These are phyloP conservation scores for Petrocephalus microphthalmus DNA, from an alignment of 2,113 vertebrate genomes.

Conservation along the genomic window DNA sequence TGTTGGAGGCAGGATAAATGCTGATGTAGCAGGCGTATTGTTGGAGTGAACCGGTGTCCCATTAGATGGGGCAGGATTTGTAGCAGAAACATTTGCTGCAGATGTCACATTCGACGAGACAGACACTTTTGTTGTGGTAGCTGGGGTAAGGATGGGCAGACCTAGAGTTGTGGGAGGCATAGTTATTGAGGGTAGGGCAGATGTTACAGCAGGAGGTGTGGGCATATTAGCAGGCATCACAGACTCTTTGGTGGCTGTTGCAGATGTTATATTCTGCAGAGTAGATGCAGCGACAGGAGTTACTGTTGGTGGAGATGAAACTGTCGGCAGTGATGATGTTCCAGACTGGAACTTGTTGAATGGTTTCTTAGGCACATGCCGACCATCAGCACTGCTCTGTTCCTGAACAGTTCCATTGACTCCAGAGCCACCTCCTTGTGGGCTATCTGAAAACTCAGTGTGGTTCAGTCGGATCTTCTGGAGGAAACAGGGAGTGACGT, in stretches of 20 bases:
- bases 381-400: neutral
- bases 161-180: neutral
- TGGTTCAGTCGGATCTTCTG: slow-evolving; percentile 80
- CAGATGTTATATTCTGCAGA: neutral
- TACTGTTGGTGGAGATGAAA: neutral
- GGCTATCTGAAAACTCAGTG: slow-evolving; percentile 41
- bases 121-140: neutral
- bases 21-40: neutral
- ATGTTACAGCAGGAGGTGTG: neutral
- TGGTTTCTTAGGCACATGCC: slow-evolving; percentile 73
- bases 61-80: slow-evolving; percentile 25
- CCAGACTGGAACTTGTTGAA: slow-evolving; percentile 46
- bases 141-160: neutral
- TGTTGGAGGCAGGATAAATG: slow-evolving; percentile 17
- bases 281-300: neutral
- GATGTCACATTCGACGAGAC: neutral
- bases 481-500: slow-evolving; percentile 71
- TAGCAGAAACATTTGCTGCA: neutral
- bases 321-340: neutral
- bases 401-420: slow-evolving; percentile 24
- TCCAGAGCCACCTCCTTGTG: slow-evolving; percentile 23
- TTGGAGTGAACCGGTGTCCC: neutral
- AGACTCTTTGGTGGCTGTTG: neutral
- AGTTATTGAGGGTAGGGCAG: neutral
- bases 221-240: neutral